These are phyloP conservation scores for Kryptolebias marmoratus DNA, from an alignment of 2,113 vertebrate species.

Conservation along the genomic window DNA sequence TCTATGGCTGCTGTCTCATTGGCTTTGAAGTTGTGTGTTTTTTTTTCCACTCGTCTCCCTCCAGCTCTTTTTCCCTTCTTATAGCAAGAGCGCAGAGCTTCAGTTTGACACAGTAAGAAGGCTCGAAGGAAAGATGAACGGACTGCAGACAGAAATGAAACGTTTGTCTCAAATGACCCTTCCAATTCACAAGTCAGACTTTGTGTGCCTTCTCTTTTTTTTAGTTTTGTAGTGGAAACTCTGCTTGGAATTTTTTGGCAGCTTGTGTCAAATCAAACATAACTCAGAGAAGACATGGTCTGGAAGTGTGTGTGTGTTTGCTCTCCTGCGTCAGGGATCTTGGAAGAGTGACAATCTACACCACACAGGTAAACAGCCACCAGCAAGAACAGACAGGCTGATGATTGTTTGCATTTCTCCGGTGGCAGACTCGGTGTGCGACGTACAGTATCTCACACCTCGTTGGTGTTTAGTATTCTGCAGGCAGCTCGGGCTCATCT, in stretches of 20 bases:
- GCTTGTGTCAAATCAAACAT: background rate
- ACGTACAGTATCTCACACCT: conserved; percentile 10
- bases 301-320: conserved; percentile 4
- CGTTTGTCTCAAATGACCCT: conserved; percentile 6
- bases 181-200: background rate
- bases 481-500: conserved; percentile 6
- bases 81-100: conserved; percentile 36
- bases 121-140: conserved; percentile 10
- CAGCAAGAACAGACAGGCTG: conserved; percentile 76
- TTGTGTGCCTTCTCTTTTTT: background rate
- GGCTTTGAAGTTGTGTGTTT: conserved; percentile 74
- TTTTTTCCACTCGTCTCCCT: conserved; percentile 30
- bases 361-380: conserved; percentile 67
- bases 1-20: conserved; percentile 68
- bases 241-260: background rate
- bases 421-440: conserved; percentile 10
- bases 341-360: conserved; percentile 60
- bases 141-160: background rate
- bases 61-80: conserved; percentile 8
- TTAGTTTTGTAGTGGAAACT: conserved; percentile 11
- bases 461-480: conserved; percentile 30
- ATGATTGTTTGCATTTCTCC: conserved; percentile 67
- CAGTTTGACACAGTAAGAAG: conserved; percentile 25
- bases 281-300: background rate
- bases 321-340: conserved; percentile 22